Conservation (phyloP, 2,888 invertebrate species). For the Amphimallon solstitiale region DNA sequence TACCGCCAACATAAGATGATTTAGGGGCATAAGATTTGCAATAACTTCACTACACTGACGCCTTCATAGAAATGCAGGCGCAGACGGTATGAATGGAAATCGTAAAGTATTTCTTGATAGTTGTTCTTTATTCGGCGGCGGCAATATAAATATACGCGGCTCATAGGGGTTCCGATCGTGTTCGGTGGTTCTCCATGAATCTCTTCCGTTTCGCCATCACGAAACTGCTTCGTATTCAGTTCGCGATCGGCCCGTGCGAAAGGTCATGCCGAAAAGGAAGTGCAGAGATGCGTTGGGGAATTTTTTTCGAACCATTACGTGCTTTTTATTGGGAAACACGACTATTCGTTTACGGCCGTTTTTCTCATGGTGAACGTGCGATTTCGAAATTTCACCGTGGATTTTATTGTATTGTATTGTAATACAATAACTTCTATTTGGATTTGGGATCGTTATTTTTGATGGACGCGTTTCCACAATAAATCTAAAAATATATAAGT, state of each 20-base stretch:
- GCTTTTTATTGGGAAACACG: constrained; percentile 20
- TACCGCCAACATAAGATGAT: too few relatives aligned
- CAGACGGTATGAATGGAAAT: too few relatives aligned
- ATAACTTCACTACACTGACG: too few relatives aligned
- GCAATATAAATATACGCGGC: constrained; percentile 15
- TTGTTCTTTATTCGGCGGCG: neutral
- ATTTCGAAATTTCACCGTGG: neutral
- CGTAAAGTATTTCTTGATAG: too few relatives aligned
- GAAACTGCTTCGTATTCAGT: constrained; percentile 16
- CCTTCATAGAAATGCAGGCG: too few relatives aligned
- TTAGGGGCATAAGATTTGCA: too few relatives aligned
- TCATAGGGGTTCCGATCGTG: neutral
- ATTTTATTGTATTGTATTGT: constrained; percentile 20
- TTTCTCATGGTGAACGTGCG: neutral
- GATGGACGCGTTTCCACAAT: constrained; percentile 9
- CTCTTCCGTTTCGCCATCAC: neutral
- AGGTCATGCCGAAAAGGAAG: constrained; percentile 7
- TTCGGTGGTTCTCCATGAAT: neutral
- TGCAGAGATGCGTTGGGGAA: constrained; percentile 19
- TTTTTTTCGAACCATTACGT: constrained; percentile 14
- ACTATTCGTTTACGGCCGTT: neutral
- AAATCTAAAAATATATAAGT: too few relatives aligned
- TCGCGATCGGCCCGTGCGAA: neutral
- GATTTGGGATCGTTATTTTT: constrained; percentile 24
- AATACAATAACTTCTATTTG: constrained; percentile 25